These are phyloP conservation scores for Rhodinocichla rosea DNA, from an alignment of 2,113 vertebrate genomes.

Conservation along the genomic window DNA sequence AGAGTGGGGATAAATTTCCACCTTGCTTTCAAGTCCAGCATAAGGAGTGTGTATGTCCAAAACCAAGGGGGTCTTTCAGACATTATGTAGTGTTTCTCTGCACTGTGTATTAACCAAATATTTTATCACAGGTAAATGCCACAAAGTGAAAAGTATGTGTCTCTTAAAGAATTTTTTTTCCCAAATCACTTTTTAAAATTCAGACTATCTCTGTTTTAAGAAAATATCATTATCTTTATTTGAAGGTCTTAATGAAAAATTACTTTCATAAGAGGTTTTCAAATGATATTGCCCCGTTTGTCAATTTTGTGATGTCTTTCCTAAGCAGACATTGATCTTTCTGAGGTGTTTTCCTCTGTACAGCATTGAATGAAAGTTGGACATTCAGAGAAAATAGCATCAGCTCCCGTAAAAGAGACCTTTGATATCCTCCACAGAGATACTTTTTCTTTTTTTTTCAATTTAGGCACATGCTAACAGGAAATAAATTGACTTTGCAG, in stretches of 20 bases:
- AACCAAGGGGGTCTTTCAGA: background rate
- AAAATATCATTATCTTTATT: background rate
- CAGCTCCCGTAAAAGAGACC: background rate
- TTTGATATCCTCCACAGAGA: background rate
- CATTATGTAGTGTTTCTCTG: background rate
- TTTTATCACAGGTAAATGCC: background rate
- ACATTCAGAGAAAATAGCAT: background rate
- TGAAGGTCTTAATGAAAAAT: background rate
- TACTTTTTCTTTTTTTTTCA: background rate
- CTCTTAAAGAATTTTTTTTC: background rate
- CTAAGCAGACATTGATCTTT: background rate
- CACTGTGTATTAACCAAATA: background rate
- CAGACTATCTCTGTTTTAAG: background rate
- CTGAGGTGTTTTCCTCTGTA: background rate
- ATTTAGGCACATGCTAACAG: conserved; percentile 24
- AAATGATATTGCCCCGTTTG: background rate
- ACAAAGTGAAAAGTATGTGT: background rate
- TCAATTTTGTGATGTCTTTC: background rate
- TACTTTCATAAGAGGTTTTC: background rate
- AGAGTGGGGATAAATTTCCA: background rate
- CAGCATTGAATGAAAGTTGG: background rate
- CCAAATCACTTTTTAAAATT: background rate
- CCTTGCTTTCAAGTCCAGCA: background rate
- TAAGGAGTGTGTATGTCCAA: background rate
- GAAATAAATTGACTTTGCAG: conserved; percentile 46